phyloP scores from a whole-genome alignment of 2,888 invertebrate species.

The Luffia ferchaultella region DNA sequence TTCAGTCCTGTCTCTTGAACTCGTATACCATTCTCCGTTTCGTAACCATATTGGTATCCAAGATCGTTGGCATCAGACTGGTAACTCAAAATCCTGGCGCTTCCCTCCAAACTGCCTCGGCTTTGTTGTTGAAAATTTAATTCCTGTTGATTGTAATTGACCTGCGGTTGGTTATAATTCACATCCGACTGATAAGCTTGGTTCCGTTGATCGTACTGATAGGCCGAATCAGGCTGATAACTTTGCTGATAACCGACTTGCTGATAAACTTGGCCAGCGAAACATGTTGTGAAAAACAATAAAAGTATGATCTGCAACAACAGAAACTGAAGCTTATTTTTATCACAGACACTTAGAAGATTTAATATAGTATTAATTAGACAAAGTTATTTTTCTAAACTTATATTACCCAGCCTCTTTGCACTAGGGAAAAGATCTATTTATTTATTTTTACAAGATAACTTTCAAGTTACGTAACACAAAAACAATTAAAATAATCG shows the following conservation, averaged over 20 bases:
- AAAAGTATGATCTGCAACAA: background rate
- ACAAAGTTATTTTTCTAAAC: no score
- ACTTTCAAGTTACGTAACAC: no score
- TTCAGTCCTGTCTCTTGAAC: slow-evolving; percentile 54
- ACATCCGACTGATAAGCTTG: no score
- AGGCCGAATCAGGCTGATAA: background rate
- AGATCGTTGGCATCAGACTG: slow-evolving; percentile 34
- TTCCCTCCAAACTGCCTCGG: slow-evolving; percentile 22
- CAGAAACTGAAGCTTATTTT: no score
- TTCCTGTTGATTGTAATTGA: background rate
- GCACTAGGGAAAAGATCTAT: no score
- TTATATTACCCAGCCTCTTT: no score
- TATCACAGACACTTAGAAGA: no score
- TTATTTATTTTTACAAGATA: no score
- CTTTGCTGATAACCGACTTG: background rate
- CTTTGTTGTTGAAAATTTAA: slow-evolving; percentile 8
- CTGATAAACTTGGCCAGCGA: background rate
- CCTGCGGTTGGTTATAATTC: no score
- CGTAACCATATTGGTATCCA: slow-evolving; percentile 55
- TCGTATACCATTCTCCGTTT: slow-evolving; percentile 73
- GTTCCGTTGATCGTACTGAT: background rate
- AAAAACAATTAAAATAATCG: no score
- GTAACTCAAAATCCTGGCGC: slow-evolving; percentile 34
- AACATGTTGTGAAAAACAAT: background rate
- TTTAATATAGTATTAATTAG: no score